Evolutionary conservation across 2,113 vertebrate genomes (phyloP).

Genomic region (Lathamus discolor): DNA sequence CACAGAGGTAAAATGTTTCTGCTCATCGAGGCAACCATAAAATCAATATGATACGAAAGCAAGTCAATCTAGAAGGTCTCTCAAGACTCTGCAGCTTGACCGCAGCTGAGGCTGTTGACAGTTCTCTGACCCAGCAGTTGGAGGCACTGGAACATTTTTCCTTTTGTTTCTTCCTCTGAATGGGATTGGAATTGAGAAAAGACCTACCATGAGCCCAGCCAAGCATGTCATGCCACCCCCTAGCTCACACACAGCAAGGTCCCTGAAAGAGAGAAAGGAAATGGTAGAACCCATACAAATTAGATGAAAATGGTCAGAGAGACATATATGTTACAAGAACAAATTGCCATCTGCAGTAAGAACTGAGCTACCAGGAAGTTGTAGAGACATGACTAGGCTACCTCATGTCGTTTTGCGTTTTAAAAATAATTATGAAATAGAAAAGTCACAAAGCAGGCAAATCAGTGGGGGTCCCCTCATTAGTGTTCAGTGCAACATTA

Average conservation of each 20-base stretch:
- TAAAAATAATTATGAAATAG: constrained; percentile 90
- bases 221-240: constrained; percentile 95
- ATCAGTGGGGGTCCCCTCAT: constrained; percentile 85
- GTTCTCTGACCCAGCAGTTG: constrained; percentile 82
- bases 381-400: constrained; percentile 78
- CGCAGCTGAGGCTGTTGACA: constrained; percentile 83
- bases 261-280: constrained; percentile 86
- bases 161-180: constrained; percentile 82
- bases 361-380: constrained; percentile 80
- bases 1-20: constrained; percentile 83
- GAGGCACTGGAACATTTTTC: constrained; percentile 82
- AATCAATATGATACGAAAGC: constrained; percentile 87
- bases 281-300: constrained; percentile 88
- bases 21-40: constrained; percentile 83
- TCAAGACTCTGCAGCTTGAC: constrained; percentile 82
- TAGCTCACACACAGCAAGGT: constrained; percentile 90
- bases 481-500: constrained; percentile 83
- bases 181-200: constrained; percentile 86
- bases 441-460: constrained; percentile 88
- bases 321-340: constrained; percentile 84
- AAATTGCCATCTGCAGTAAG: constrained; percentile 82
- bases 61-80: constrained; percentile 86
- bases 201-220: constrained; percentile 94
- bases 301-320: constrained; percentile 80
- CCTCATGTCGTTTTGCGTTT: constrained; percentile 87